These are phyloP conservation scores for Pogonomyrmex californicus DNA, from an alignment of 1,140 invertebrate species.

Conservation along the genomic window DNA sequence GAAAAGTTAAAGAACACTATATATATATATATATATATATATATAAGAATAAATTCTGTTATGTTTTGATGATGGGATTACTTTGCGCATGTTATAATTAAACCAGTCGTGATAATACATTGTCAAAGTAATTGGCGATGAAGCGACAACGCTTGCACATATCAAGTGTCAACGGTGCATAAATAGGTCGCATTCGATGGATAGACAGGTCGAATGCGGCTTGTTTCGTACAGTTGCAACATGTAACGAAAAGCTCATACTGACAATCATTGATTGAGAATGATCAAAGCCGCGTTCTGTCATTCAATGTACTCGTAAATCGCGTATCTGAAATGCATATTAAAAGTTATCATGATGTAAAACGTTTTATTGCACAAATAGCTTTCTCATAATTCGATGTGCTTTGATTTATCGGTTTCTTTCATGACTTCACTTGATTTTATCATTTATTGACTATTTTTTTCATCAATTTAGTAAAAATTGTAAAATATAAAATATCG, in stretches of 20 bases:
- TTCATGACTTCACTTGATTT: constrained; percentile 12
- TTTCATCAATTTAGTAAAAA: background rate
- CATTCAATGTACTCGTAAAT: constrained; percentile 56
- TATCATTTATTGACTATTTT: background rate
- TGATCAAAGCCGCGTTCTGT: constrained; percentile 43
- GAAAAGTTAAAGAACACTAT: constrained; percentile 4
- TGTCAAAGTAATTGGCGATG: constrained; percentile 53
- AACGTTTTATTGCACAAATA: constrained; percentile 10
- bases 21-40: too few relatives aligned
- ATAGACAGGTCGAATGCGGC: constrained; percentile 49
- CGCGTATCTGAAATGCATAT: constrained; percentile 19
- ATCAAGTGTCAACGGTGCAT: constrained; percentile 57
- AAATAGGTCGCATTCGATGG: constrained; percentile 57
- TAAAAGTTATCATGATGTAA: constrained; percentile 48
- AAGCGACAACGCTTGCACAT: constrained; percentile 49
- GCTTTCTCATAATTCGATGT: background rate
- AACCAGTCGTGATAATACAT: constrained; percentile 21
- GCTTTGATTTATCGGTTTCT: constrained; percentile 40
- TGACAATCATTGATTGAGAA: constrained; percentile 54
- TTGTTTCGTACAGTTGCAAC: constrained; percentile 45
- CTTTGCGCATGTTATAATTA: background rate
- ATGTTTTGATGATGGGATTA: constrained; percentile 3
- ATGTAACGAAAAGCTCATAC: constrained; percentile 52
- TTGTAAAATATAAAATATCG: background rate
- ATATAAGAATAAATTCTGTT: constrained; percentile 12